Conservation (phyloP, 2,797 vertebrate genomes). For the Hippopotamyrus pictus region DNA sequence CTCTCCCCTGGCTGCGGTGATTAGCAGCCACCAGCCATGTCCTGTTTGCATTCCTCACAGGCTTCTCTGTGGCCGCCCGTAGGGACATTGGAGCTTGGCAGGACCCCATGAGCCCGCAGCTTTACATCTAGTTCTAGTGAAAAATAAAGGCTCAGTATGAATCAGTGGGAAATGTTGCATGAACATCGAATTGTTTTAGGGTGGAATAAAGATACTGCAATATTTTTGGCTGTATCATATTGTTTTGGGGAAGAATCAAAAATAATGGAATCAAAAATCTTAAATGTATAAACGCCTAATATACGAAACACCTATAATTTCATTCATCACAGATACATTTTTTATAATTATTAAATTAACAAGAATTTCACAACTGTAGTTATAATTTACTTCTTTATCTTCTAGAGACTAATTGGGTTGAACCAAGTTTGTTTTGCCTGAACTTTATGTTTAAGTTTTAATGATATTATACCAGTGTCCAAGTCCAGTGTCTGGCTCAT, state of each 20-base stretch:
- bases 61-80: not conserved
- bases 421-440: not conserved
- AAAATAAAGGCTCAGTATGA: not conserved
- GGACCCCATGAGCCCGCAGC: not conserved
- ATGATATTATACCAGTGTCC: not conserved
- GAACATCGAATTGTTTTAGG: not conserved
- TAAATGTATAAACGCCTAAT: not conserved
- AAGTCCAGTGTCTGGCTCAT: not conserved
- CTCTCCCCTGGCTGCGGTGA: not conserved
- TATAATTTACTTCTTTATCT: not conserved
- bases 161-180: not conserved
- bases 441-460: not conserved
- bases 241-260: not conserved
- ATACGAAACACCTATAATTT: not conserved
- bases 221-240: not conserved
- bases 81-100: not conserved
- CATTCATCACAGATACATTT: not conserved
- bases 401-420: not conserved
- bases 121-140: not conserved
- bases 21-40: not conserved
- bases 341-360: not conserved
- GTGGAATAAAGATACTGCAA: not conserved
- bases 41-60: not conserved
- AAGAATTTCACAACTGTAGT: not conserved
- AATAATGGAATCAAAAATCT: not conserved